phyloP scores from a whole-genome alignment of 2,113 vertebrate genomes.

The Ophthalmolycus amberensis region DNA sequence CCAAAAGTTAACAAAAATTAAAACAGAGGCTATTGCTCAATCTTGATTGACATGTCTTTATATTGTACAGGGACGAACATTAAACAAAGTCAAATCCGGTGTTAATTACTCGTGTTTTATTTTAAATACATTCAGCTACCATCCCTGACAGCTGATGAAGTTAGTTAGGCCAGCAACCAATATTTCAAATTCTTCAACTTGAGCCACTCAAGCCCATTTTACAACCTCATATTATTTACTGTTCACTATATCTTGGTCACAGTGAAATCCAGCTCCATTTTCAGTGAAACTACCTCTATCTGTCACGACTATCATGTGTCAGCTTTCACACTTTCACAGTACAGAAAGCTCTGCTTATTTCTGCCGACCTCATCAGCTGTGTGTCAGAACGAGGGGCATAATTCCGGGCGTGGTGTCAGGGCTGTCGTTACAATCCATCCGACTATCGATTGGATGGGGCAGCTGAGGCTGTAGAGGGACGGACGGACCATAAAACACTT shows the following conservation, averaged over 20 bases:
- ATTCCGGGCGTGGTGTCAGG: conserved; percentile 60
- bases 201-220: conserved; percentile 11
- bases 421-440: conserved; percentile 68
- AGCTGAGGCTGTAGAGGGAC: conserved; percentile 28
- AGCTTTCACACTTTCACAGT: conserved; percentile 63
- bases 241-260: conserved; percentile 32
- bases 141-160: conserved; percentile 18
- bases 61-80: background rate
- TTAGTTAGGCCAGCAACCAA: conserved; percentile 25
- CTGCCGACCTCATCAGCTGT: conserved; percentile 72
- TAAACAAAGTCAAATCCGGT: background rate
- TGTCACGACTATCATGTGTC: conserved; percentile 59
- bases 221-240: conserved; percentile 28
- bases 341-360: conserved; percentile 56
- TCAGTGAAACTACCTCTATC: conserved; percentile 51
- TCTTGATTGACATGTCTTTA: background rate
- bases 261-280: conserved; percentile 32
- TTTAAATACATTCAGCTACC: background rate
- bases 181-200: conserved; percentile 36
- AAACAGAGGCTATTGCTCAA: background rate
- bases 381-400: conserved; percentile 65
- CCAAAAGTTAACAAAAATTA: background rate
- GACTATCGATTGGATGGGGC: conserved; percentile 72
- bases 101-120: background rate
- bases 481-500: conserved; percentile 73